Evolutionary conservation across 2,797 vertebrate genomes (phyloP).

Genomic region (Buphagus erythrorhynchus): DNA sequence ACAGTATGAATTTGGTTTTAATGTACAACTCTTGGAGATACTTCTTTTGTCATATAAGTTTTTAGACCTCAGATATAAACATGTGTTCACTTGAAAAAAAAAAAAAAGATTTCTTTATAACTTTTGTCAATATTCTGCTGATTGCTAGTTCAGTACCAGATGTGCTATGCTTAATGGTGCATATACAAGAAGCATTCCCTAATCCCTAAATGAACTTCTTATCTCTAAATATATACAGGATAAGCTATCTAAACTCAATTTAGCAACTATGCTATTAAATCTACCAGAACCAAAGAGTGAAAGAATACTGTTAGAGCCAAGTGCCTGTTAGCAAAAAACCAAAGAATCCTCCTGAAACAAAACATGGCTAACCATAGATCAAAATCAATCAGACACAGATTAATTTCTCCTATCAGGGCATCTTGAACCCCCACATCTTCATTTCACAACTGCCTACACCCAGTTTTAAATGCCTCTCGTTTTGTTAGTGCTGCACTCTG

Average conservation of each 20-base stretch:
- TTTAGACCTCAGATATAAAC: constrained; percentile 6
- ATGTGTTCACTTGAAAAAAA: constrained; percentile 52
- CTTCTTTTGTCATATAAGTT: background rate
- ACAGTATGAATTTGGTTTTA: background rate
- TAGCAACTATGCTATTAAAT: constrained; percentile 75
- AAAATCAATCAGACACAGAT: constrained; percentile 11
- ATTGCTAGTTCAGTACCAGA: constrained; percentile 80
- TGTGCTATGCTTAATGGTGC: constrained; percentile 82
- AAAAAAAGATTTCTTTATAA: constrained; percentile 75
- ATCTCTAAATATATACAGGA: constrained; percentile 82
- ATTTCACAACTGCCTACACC: background rate
- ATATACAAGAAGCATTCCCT: constrained; percentile 80
- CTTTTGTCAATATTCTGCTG: constrained; percentile 81
- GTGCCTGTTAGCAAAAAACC: constrained; percentile 8
- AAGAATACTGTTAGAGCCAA: constrained; percentile 55
- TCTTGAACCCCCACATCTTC: background rate
- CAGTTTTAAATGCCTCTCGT: background rate
- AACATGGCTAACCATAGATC: constrained; percentile 2
- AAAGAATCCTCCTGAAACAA: background rate
- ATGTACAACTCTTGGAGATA: background rate
- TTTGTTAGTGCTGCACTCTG: background rate
- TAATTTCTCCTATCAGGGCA: background rate
- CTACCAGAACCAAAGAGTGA: constrained; percentile 55
- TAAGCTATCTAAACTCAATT: constrained; percentile 78
- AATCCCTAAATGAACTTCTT: constrained; percentile 84